These are phyloP conservation scores for Thermophis baileyi DNA, from an alignment of 2,113 vertebrate genomes.

Conservation along the genomic window DNA sequence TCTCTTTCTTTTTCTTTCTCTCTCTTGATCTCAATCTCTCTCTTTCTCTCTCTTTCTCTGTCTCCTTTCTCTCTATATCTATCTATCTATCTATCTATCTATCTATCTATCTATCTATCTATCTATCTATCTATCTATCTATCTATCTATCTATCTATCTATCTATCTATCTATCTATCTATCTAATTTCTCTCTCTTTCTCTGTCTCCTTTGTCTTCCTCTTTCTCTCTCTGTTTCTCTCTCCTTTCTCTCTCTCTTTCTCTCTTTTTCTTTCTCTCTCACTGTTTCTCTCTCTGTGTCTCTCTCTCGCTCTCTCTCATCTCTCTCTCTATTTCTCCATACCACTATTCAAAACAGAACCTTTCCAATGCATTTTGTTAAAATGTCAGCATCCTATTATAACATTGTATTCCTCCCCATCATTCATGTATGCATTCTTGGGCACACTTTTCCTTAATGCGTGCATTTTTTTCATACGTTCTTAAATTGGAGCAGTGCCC, in stretches of 20 bases:
- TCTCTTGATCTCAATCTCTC: not conserved
- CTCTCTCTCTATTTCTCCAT: not conserved
- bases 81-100: too few relatives aligned
- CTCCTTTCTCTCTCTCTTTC: not conserved
- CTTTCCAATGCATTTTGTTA: not conserved
- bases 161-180: too few relatives aligned
- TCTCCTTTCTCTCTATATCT: not conserved
- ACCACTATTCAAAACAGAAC: not conserved
- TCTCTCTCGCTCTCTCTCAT: not conserved
- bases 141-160: too few relatives aligned
- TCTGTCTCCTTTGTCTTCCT: not conserved
- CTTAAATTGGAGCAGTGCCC: not conserved
- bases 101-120: too few relatives aligned
- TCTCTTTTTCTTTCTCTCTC: rapidly evolving
- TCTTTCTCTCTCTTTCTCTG: not conserved
- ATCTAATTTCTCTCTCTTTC: not conserved
- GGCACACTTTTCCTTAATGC: not conserved
- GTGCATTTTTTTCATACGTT: not conserved
- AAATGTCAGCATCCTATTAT: not conserved
- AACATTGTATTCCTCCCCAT: not conserved
- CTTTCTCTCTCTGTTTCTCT: too few relatives aligned
- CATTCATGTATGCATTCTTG: not conserved
- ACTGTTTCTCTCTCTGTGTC: too few relatives aligned
- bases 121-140: too few relatives aligned
- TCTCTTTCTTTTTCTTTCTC: not conserved